Base-by-base conservation (phyloP, 2,888 invertebrate species). In the Drosophila paranaensis region DNA sequence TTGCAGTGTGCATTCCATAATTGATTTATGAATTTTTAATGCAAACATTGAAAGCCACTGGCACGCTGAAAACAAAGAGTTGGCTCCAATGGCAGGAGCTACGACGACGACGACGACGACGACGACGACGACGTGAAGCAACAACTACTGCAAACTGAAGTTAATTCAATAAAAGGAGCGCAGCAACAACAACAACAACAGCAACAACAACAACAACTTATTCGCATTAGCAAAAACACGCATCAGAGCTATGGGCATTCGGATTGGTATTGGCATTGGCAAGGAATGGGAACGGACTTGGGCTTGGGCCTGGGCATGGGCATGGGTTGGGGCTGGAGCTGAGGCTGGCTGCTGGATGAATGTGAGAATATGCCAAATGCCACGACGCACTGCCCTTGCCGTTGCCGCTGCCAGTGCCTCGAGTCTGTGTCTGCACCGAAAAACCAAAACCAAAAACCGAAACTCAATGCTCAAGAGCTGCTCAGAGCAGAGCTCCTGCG, bases 1-100 rank as follows among this genome's bases (percentile, higher is more conserved):
- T 91, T 89, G 87, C 91, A 78, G 80, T 90, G 88, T 90, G 90
- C 91, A 91, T 91, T 91, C 91, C 91, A 91, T 91, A 91, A 91
- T 91, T 91, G 91, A 91, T 91, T 91, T 91, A 91, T 91, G 91
- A 91, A 91, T 91, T 91, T 90, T 90, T 91, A 91, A 91, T 91
- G 91, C 85, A 90, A 91, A 90, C 88, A 82, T 79, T 77, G 80
- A 74, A 77, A 74, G 74, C 76, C 82, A 77, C 68, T 76, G 87
- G 77, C 35, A 77, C 62, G 67, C 63, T 54, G 57, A 55, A 73
- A 72, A 73, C 77, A 82, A 82, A 85, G 82, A 82, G 72, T 77
- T 87, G 76, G 68, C 63, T 57, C 75, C 55, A 57, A 35, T 35
- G 58, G 58, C 61, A 63, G 60, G 50, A 53, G 70, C 45, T 55